Percentiles rank a stretch among this genome's conserved stretches.
phyloP scores from a whole-genome alignment of 2,797 vertebrate species.

The Gila robusta region DNA sequence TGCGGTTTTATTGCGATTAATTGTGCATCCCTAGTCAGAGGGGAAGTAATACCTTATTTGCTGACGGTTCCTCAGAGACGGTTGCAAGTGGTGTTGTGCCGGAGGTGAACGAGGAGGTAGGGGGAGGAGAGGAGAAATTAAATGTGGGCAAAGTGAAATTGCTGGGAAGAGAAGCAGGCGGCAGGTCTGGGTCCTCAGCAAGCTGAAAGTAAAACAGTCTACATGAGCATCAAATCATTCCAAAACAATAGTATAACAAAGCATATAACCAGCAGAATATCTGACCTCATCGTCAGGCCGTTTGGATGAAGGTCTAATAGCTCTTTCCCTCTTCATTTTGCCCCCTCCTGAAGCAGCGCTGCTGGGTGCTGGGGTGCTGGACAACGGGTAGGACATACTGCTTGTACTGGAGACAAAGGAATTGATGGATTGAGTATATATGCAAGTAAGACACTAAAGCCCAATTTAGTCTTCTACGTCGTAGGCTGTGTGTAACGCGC shows the following conservation, averaged over 20 bases:
- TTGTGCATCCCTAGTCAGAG: neutral
- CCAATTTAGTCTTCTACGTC: too few species aligned
- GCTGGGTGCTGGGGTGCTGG: slow-evolving; percentile 86
- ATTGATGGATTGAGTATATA: neutral
- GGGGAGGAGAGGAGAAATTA: slow-evolving; percentile 83
- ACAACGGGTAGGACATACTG: slow-evolving; percentile 80
- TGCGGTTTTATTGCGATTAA: too few species aligned
- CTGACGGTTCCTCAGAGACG: slow-evolving; percentile 57
- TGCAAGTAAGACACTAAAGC: neutral
- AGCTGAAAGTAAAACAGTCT: slow-evolving; percentile 72
- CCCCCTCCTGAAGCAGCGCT: slow-evolving; percentile 83
- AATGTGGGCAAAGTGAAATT: slow-evolving; percentile 86
- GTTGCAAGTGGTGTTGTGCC: slow-evolving; percentile 59
- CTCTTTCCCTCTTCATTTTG: slow-evolving; percentile 92
- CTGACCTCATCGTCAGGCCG: slow-evolving; percentile 79
- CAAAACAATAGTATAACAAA: neutral
- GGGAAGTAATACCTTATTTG: slow-evolving; percentile 68
- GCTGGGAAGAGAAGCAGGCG: slow-evolving; percentile 87
- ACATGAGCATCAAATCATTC: neutral
- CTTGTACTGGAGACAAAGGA: slow-evolving; percentile 73
- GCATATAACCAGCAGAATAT: neutral
- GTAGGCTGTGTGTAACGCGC: too few species aligned
- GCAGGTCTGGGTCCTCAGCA: slow-evolving; percentile 82
- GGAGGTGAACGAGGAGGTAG: slow-evolving; percentile 68
- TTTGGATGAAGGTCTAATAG: slow-evolving; percentile 79